Conservation (phyloP, 2,113 vertebrate species). For the Prolemur simus region DNA sequence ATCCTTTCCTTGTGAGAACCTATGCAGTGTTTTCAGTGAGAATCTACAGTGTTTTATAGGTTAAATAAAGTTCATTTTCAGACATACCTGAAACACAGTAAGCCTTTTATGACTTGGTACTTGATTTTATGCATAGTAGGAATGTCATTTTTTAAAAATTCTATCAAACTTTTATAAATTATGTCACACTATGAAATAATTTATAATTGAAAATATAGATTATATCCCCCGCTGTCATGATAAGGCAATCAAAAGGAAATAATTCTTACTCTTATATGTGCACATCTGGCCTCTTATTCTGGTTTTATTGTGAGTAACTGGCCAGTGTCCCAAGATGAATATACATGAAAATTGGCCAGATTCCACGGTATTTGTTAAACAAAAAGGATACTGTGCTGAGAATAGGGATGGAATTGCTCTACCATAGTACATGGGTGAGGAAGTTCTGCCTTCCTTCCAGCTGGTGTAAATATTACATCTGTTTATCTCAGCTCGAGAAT, state of each 20-base stretch:
- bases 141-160: neutral
- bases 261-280: neutral
- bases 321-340: neutral
- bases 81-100: neutral
- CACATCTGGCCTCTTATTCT: neutral
- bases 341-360: constrained; percentile 25
- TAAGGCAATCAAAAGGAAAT: neutral
- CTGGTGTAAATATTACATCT: neutral
- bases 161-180: neutral
- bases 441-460: constrained; percentile 44
- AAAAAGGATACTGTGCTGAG: constrained; percentile 30
- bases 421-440: neutral
- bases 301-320: constrained; percentile 33
- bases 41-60: neutral
- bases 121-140: neutral
- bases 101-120: neutral
- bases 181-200: neutral
- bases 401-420: neutral
- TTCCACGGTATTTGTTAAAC: constrained; percentile 55
- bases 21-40: neutral
- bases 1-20: neutral
- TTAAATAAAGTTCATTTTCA: neutral
- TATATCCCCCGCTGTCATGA: neutral
- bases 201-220: neutral
- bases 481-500: constrained; percentile 22